These are phyloP conservation scores for Lepidonotus clava DNA, from an alignment of 2,888 invertebrate species.

Conservation along the genomic window DNA sequence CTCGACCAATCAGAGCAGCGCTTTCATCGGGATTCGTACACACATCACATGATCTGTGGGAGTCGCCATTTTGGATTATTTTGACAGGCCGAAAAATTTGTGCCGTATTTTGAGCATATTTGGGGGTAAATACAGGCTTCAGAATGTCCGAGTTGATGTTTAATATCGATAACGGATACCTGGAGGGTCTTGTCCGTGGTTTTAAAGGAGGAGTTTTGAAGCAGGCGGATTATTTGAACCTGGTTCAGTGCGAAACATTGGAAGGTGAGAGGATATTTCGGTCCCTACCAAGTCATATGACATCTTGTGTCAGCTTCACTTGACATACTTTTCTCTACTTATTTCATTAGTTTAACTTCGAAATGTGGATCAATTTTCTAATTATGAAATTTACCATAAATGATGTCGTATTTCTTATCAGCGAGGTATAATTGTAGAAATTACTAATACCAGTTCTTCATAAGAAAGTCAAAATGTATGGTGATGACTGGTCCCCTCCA, in stretches of 20 bases:
- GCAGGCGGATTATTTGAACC: conserved; percentile 97
- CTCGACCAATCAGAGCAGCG: neutral
- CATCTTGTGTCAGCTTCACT: neutral
- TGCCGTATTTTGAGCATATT: too few species aligned
- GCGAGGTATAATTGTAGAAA: too few species aligned
- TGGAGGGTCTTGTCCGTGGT: conserved; percentile 98
- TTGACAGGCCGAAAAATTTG: conserved; percentile 17
- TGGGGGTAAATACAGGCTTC: neutral
- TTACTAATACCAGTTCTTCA: too few species aligned
- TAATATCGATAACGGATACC: conserved; percentile 87
- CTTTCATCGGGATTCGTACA: neutral
- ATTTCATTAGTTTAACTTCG: too few species aligned
- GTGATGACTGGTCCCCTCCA: too few species aligned
- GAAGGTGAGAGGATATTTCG: conserved; percentile 87
- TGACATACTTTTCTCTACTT: too few species aligned
- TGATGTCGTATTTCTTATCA: too few species aligned
- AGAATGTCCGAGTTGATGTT: conserved; percentile 59
- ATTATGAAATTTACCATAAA: too few species aligned
- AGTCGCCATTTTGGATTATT: conserved; percentile 51
- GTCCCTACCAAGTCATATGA: neutral
- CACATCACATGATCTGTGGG: conserved; percentile 52
- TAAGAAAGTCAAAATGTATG: too few species aligned
- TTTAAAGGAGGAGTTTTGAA: conserved; percentile 99
- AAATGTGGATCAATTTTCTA: too few species aligned
- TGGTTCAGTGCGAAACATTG: conserved; percentile 99